Conservation (phyloP, 1,140 invertebrate species). For the Lordiphosa clarofinis region DNA sequence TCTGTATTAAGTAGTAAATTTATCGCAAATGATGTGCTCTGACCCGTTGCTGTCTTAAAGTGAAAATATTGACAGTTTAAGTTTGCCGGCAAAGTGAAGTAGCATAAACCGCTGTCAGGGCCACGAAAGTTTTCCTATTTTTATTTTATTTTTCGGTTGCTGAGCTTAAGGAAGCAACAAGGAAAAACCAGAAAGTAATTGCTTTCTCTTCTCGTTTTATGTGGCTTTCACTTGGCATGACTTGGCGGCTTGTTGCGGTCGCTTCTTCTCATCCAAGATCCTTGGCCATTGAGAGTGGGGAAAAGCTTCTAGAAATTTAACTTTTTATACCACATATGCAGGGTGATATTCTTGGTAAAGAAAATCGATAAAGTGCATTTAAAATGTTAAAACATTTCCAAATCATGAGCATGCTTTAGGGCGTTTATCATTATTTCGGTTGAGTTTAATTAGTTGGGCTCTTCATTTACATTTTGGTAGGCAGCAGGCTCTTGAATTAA, state of each 20-base stretch:
- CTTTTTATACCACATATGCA: conserved; percentile 9
- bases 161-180: conserved; percentile 58
- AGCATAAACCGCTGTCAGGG: conserved; percentile 14
- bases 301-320: conserved; percentile 22
- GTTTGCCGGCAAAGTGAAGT: conserved; percentile 25
- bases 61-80: conserved; percentile 72
- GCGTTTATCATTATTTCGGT: conserved; percentile 9
- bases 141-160: conserved; percentile 12
- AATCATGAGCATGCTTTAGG: conserved; percentile 17
- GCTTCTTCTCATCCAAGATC: conserved; percentile 11
- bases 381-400: neutral
- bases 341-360: neutral
- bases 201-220: conserved; percentile 58
- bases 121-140: conserved; percentile 48
- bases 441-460: conserved; percentile 36
- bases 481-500: conserved; percentile 38
- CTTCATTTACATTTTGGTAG: conserved; percentile 25
- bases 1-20: conserved; percentile 40
- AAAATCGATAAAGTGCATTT: conserved; percentile 9
- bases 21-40: conserved; percentile 67
- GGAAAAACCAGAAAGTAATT: conserved; percentile 64
- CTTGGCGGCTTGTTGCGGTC: conserved; percentile 29
- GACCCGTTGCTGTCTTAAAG: conserved; percentile 49
- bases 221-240: conserved; percentile 36
- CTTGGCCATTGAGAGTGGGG: too few species aligned